Percentiles rank a stretch among this genome's conserved stretches.
Evolutionary conservation across 1,140 invertebrate species (phyloP).

Genomic region (Macrosteles quadrilineatus): DNA sequence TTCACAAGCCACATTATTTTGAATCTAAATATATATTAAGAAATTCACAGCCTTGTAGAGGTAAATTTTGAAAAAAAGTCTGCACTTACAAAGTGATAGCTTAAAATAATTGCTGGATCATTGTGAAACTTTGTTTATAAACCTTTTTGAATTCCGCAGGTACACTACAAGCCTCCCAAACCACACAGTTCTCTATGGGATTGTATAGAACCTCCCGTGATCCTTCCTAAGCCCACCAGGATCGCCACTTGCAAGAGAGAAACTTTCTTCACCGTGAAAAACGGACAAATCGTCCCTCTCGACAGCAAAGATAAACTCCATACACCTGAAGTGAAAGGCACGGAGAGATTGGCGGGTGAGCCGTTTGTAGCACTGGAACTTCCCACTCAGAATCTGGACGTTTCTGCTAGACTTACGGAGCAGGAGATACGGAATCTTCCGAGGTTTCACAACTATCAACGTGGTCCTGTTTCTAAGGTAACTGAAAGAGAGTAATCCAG

Average conservation of each 20-base stretch:
- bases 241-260: not conserved
- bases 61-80: no score
- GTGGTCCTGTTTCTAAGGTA: conserved; percentile 52
- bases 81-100: no score
- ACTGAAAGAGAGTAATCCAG: conserved; percentile 27
- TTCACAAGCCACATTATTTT: no score
- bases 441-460: conserved; percentile 54
- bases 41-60: no score
- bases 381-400: not conserved
- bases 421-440: conserved; percentile 54
- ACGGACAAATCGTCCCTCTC: not conserved
- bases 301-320: no score
- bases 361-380: not conserved
- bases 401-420: conserved; percentile 45
- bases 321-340: no score
- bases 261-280: not conserved
- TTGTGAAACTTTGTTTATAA: no score
- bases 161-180: not conserved
- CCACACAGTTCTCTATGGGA: not conserved
- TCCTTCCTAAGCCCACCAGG: not conserved
- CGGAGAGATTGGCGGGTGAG: not conserved
- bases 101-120: no score
- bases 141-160: not conserved
- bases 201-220: not conserved
- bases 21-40: no score